phyloP scores from a whole-genome alignment of 37 sponge, comb jelly and placozoan genomes.

The Theonella swinhoei region DNA sequence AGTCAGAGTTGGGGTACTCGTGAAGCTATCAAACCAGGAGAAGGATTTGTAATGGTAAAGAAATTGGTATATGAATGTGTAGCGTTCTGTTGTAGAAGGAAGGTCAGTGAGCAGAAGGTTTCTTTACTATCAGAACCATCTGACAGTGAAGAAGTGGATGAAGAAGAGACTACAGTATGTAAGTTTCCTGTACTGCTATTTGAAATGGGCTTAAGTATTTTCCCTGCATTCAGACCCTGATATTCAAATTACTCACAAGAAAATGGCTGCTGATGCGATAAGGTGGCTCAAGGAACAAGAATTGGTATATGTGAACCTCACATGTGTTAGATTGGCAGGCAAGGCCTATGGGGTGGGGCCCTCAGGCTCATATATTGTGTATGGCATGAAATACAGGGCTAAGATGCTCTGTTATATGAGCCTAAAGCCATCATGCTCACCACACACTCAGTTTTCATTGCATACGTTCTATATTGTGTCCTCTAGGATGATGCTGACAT shows the following conservation, averaged over 20 bases:
- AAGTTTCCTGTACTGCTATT: background rate
- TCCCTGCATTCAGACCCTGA: background rate
- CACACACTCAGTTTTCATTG: too few relatives aligned
- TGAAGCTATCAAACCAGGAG: constrained; percentile 28
- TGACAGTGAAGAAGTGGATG: background rate
- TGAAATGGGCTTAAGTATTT: background rate
- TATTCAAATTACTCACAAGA: background rate
- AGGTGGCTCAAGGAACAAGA: background rate
- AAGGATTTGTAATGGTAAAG: background rate
- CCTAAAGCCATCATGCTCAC: too few relatives aligned
- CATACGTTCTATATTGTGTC: too few relatives aligned
- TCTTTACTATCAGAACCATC: background rate
- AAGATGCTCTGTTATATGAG: too few relatives aligned
- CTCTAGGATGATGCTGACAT: background rate
- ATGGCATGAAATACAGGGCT: too few relatives aligned
- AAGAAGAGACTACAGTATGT: background rate
- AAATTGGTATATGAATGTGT: background rate
- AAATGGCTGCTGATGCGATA: background rate
- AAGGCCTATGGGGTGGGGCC: background rate
- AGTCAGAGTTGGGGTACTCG: constrained; percentile 89
- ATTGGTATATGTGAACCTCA: background rate
- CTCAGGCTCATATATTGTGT: background rate
- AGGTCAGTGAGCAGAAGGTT: background rate
- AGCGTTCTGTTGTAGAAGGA: background rate
- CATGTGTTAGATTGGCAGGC: background rate